These are phyloP conservation scores for Ptyas mucosa DNA, from an alignment of 2,113 vertebrate genomes.

Conservation along the genomic window DNA sequence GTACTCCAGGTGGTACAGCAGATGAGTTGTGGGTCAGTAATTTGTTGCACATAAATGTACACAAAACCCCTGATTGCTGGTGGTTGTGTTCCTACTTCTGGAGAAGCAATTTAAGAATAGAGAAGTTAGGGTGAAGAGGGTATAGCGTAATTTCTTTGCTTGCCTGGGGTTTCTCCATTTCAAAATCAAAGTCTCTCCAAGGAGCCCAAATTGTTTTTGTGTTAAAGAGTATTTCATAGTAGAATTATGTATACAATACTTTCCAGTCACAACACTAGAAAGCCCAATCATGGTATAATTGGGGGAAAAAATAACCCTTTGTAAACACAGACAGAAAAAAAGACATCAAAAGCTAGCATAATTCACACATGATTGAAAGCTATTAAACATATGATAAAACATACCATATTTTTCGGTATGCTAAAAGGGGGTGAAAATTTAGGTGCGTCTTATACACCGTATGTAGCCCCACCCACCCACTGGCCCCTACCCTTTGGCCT, in stretches of 20 bases:
- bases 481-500: no score
- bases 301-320: background rate
- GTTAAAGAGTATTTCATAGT: background rate
- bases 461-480: no score
- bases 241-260: background rate
- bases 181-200: background rate
- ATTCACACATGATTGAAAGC: background rate
- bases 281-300: background rate
- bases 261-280: background rate
- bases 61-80: background rate
- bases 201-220: background rate
- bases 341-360: background rate
- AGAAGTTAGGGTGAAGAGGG: background rate
- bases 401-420: no score
- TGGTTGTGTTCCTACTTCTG: background rate
- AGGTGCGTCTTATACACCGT: no score
- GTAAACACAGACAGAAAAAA: no score
- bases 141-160: background rate
- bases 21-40: background rate
- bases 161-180: background rate
- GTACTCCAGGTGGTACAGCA: background rate
- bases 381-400: background rate
- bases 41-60: background rate
- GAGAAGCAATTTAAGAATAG: background rate
- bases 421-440: no score